These are phyloP conservation scores for Crocidura indochinensis DNA, from an alignment of 2,797 vertebrate genomes.

Conservation along the genomic window DNA sequence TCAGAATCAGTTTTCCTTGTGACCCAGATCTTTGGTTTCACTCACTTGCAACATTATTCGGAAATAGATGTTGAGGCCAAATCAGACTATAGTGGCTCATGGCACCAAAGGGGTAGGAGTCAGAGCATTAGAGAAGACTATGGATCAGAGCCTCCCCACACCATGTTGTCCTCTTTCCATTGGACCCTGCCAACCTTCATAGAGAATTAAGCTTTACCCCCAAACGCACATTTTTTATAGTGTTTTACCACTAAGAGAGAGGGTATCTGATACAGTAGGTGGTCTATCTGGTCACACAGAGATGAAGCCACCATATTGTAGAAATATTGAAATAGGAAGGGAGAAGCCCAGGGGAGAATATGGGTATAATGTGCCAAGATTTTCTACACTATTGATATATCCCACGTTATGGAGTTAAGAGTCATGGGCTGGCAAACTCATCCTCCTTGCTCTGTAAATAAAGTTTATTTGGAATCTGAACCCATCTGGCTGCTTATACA, in stretches of 20 bases:
- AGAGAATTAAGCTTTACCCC: no score
- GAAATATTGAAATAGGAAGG: neutral
- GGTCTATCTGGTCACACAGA: neutral
- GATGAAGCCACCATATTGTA: neutral
- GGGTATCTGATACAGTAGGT: neutral
- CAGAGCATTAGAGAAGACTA: neutral
- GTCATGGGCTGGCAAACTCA: no score
- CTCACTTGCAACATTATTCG: neutral
- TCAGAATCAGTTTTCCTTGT: neutral
- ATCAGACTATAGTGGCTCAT: neutral
- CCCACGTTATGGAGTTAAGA: neutral
- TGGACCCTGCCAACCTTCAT: neutral
- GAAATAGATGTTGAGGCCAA: neutral
- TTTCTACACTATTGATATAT: no score
- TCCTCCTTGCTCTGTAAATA: neutral
- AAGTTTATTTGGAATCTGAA: neutral
- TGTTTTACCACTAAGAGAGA: neutral
- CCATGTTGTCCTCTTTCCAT: fast-evolving
- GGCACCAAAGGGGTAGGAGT: neutral
- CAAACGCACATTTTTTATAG: no score
- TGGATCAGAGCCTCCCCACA: neutral
- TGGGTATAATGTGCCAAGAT: no score
- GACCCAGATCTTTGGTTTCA: neutral
- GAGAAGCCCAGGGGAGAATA: no score
- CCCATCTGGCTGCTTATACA: neutral